Evolutionary conservation across 2,888 invertebrate species (phyloP), one percentile per base, ranked within the genome.

Genomic region (Polydrusus cervinus): DNA sequence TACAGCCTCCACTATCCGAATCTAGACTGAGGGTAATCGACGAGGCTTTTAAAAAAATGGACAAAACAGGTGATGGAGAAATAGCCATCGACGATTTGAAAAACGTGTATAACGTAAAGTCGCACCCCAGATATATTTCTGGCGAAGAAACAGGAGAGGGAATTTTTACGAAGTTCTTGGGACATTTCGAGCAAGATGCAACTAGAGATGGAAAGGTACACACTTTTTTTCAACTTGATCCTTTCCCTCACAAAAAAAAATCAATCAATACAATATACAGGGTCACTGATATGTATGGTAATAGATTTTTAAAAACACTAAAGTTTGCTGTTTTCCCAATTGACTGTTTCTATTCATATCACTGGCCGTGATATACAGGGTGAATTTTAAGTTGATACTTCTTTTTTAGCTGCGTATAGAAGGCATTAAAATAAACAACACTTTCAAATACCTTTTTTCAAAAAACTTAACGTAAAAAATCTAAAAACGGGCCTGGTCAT

Each of bases 141-240:
- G 97, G 97, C 0, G 97, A 97, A 85, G 93, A 95, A 85, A 92
- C 93, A 0, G 95, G 95, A 81, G 95, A 96, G 25, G 89, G 92
- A 77, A 93, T 97, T 75, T 87, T 97, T 83, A 90, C 89, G 73
- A 91, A 91, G 84, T 97, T 97, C 86, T 89, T 98, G 11, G 92
- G 90, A 14, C 94, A 94, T 85, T 97, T 97, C 85, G 97, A 97
- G 86, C 90, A 91, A 25, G 93, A 92, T 6, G 91, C 91, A 30
- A 89, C 90, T 16, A 89, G 89, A 11, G 95, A 97, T 86, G 96
- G 95, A 81, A 91, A 90, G 88, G 97, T 96, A 86, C 87, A 87
- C 82, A 74, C 76, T 13, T 62, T 34, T 25, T 25, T 25, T 43
- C 16, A 43, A 20, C 8, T 6, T 25, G 14, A n/a, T 13, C n/a